phyloP scores from a whole-genome alignment of 2,888 invertebrate species.

The Nymphalis urticae region DNA sequence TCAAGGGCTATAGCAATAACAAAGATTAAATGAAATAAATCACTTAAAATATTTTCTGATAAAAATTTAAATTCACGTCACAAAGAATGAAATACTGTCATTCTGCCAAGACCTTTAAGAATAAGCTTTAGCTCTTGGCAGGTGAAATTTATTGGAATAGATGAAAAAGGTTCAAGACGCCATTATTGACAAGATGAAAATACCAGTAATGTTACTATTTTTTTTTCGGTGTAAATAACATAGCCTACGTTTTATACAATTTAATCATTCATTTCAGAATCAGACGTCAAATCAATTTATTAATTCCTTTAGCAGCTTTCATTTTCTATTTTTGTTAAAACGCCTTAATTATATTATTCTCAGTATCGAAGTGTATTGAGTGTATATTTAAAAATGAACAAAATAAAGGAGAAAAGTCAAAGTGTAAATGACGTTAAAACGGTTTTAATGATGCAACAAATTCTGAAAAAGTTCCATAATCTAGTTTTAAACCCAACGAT shows the following conservation, averaged over 20 bases:
- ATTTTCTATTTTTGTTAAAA: too few relatives aligned
- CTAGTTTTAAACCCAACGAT: constrained; percentile 13
- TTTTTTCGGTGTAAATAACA: too few relatives aligned
- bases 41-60: too few relatives aligned
- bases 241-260: too few relatives aligned
- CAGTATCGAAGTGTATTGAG: too few relatives aligned
- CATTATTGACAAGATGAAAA: constrained; percentile 12
- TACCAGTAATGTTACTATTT: too few relatives aligned
- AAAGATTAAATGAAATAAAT: too few relatives aligned
- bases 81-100: not conserved
- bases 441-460: constrained; percentile 1
- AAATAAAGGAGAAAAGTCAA: not conserved
- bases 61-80: not conserved
- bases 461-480: constrained; percentile 4
- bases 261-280: too few relatives aligned
- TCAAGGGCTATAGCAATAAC: too few relatives aligned
- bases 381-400: not conserved
- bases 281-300: too few relatives aligned
- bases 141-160: constrained; percentile 19
- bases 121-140: constrained; percentile 4
- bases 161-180: not conserved
- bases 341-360: too few relatives aligned
- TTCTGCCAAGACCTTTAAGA: constrained; percentile 12
- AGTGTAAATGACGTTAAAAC: not conserved
- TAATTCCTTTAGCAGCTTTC: too few relatives aligned